These are phyloP conservation scores for Pterocles burchelli DNA, from an alignment of 2,113 vertebrate genomes.

Conservation along the genomic window DNA sequence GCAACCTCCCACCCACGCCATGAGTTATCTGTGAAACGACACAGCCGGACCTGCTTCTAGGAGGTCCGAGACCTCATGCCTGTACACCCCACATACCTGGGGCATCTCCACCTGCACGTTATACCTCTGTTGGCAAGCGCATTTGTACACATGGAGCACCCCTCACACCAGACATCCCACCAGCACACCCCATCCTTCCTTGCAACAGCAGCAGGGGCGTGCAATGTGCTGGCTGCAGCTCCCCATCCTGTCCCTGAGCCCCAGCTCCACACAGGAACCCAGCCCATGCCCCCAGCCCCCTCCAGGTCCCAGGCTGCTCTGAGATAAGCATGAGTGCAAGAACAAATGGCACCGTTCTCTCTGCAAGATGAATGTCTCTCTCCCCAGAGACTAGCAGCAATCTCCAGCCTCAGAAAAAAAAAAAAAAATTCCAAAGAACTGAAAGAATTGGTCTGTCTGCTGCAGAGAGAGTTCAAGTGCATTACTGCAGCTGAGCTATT, in stretches of 20 bases:
- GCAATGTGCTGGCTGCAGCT: background rate
- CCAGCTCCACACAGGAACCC: background rate
- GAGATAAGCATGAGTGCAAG: background rate
- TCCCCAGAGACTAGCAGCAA: slow-evolving; percentile 37
- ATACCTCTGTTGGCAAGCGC: background rate
- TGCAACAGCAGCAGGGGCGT: no score
- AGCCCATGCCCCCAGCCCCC: background rate
- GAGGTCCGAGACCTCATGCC: background rate
- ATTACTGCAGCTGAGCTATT: slow-evolving; percentile 55
- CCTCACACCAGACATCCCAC: background rate
- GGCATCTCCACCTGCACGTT: fast-evolving
- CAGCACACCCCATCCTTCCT: background rate
- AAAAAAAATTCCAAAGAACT: background rate
- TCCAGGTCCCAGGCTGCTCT: background rate
- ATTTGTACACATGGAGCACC: background rate
- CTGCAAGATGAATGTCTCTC: slow-evolving; percentile 9
- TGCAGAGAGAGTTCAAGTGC: slow-evolving; percentile 18
- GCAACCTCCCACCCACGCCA: background rate
- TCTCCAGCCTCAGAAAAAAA: background rate
- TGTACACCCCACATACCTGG: background rate
- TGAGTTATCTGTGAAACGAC: fast-evolving
- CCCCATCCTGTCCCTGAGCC: fast-evolving
- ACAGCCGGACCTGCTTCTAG: fast-evolving
- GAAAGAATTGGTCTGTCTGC: slow-evolving; percentile 45
- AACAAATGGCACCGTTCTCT: slow-evolving; percentile 59